A percentile compares a stretch with the other conserved stretches of the same genome.
Evolutionary conservation across 2,888 invertebrate species (phyloP).

Genomic region (Noctua comes): DNA sequence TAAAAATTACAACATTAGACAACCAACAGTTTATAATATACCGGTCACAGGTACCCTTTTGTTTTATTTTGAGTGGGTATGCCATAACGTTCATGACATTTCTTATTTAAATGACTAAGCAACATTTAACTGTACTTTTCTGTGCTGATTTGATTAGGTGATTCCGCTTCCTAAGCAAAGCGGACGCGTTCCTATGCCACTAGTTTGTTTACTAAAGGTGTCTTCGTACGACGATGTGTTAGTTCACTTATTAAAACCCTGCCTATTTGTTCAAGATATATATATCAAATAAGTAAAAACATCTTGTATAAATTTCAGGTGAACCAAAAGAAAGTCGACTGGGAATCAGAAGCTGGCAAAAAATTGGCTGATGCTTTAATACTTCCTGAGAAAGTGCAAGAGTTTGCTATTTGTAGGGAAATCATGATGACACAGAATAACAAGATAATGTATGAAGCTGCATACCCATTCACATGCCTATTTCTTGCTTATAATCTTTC

Average conservation of each 20-base stretch:
- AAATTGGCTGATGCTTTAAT: slow-evolving; percentile 92
- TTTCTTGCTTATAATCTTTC: slow-evolving; percentile 89
- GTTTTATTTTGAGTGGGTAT: no score
- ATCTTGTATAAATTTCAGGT: slow-evolving; percentile 83
- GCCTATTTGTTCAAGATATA: not conserved
- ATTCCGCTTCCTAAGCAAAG: no score
- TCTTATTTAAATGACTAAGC: no score
- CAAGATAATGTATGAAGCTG: slow-evolving; percentile 90
- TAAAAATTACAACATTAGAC: no score
- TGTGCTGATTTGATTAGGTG: no score
- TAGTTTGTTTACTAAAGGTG: not conserved
- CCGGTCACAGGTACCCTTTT: no score
- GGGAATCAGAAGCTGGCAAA: slow-evolving; percentile 91
- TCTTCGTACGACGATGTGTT: not conserved
- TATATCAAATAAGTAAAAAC: not conserved
- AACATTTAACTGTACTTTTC: no score
- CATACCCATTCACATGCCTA: slow-evolving; percentile 87
- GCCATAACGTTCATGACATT: no score
- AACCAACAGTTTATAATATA: no score
- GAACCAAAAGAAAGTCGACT: slow-evolving; percentile 91
- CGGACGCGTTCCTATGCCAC: not conserved
- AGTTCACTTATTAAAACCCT: not conserved
- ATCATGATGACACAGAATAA: slow-evolving; percentile 91
- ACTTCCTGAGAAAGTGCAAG: slow-evolving; percentile 94
- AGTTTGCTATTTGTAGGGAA: slow-evolving; percentile 95